Base-by-base conservation (phyloP, 2,113 vertebrate genomes). In the Melozone crissalis region DNA sequence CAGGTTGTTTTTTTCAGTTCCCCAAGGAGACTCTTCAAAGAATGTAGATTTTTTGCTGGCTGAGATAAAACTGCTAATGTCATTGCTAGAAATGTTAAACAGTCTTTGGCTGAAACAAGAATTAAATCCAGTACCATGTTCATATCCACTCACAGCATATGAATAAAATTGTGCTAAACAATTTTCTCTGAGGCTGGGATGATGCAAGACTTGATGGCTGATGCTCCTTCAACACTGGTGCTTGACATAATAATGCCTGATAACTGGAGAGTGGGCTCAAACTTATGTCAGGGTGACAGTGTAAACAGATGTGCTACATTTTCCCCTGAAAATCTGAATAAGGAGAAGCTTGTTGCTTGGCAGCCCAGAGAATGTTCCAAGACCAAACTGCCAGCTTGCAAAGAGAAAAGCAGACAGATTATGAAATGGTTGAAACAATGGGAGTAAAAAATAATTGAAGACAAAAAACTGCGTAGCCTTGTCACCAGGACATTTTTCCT, bases 301-400 rank as follows among this genome's bases (percentile, higher is more conserved):
- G 23, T 86, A 93, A 94, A 90, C 5, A 5, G 67, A 80, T 83
- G 80, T 52, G 61, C 65, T 57, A 67, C 52, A 43, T 87, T 87
- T 80, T 82, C 8, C 66, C 47, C 44, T 30, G 49, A 82, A 96
- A 92, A 76, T 94, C 35, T 79, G 89, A 89, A 46, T 78, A 90
- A 92, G 74, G 13, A 93, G 66, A 84, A 85, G 41, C 31, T 75
- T 76, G 84, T 89, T 84, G 74, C 93, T 84, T 95, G 87, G 84
- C 89, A 95, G 94, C 74, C 46, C 84, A 91, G 46, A 94, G 61
- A 54, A 87, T n/a, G 33, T 68, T 95, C 81, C 66, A 82, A 95
- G 74, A 43, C 66, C 84, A 87, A 92, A 91, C 2, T 84, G 27
- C 84, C 77, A 89, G 74, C 52, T 89, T 82, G 61, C 78, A 82